These are phyloP conservation scores for Acleris holmiana DNA, from an alignment of 2,888 invertebrate species.

Conservation along the genomic window DNA sequence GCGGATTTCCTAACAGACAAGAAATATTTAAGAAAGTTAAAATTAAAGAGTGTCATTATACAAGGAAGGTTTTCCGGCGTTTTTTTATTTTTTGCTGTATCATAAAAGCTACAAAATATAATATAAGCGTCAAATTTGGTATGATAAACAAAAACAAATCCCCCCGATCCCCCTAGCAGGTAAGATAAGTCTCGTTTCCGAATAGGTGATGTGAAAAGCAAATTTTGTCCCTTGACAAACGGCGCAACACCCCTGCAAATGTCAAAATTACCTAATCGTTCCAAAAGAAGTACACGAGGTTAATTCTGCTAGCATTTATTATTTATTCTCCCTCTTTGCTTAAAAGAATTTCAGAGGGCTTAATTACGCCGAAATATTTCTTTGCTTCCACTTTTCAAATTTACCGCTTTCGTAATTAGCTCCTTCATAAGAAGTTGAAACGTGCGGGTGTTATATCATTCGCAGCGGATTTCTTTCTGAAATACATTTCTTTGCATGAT, in stretches of 20 bases:
- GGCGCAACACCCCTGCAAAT: constrained; percentile 3
- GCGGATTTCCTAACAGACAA: too few relatives aligned
- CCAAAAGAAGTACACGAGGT: constrained; percentile 23
- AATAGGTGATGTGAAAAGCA: too few relatives aligned
- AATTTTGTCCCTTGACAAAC: not conserved
- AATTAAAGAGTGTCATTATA: too few relatives aligned
- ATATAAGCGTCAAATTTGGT: too few relatives aligned
- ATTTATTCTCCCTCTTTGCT: constrained; percentile 40
- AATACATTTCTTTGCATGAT: constrained; percentile 30
- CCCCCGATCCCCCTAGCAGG: too few relatives aligned
- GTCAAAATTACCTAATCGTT: constrained; percentile 26
- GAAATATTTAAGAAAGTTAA: too few relatives aligned
- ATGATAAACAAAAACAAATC: too few relatives aligned
- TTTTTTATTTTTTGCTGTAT: too few relatives aligned
- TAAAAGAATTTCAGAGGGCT: constrained; percentile 50
- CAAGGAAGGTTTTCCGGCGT: too few relatives aligned
- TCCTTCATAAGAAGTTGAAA: constrained; percentile 46
- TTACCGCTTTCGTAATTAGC: constrained; percentile 52
- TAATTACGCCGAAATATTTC: constrained; percentile 61
- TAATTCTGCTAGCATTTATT: constrained; percentile 37
- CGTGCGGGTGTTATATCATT: constrained; percentile 36
- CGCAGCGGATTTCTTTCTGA: constrained; percentile 34
- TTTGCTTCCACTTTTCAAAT: constrained; percentile 56
- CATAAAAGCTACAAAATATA: too few relatives aligned
- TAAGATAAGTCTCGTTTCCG: too few relatives aligned